Evolutionary conservation across 1,140 invertebrate genomes (phyloP), one percentile per base, ranked within the genome.

Genomic region (Leptopilina boulardi): DNA sequence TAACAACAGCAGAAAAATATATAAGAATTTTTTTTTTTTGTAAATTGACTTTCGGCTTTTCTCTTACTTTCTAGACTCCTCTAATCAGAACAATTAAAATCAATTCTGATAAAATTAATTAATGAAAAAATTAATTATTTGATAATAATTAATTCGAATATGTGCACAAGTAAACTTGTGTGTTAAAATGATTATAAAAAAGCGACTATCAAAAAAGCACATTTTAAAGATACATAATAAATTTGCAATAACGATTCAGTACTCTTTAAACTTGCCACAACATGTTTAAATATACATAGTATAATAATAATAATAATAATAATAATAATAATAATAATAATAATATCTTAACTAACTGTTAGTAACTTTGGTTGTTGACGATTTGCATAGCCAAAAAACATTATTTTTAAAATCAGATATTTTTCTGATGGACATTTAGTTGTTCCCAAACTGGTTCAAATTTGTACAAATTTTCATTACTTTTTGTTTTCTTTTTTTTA

Each of bases 341-440:
- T 21, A 44, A n/a, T 73, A 18, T 51, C 15, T 75, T 34, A 34
- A 80, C 34, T 56, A 54, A 75, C 71, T 80, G 76, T 76, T 73
- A 23, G 74, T 80, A 87, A 84, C 83, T 87, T 87, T 85, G 84
- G 85, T 86, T 81, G 73, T 78, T 76, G 81, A 86, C 77, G 85
- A 82, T 84, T 78, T 81, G 81, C 82, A 82, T 76, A 77, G 41
- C 34, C 21, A n/a, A n/a, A 23, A 70, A 70, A 75, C 13, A 66
- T 51, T 74, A 34, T 70, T 34, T 30, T 19, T n/a, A 56, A 59
- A 74, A 59, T 34, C 11, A 41, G 44, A 44, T 44, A n/a, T n/a
- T n/a, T 44, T 19, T 13, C 21, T 34, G 23, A 54, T 19, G 23
- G 19, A 30, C 30, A 70, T n/a, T 54, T 26, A 71, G 8, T 23